phyloP scores from a whole-genome alignment of 2,888 invertebrate species.

The Sesamia inferens region DNA sequence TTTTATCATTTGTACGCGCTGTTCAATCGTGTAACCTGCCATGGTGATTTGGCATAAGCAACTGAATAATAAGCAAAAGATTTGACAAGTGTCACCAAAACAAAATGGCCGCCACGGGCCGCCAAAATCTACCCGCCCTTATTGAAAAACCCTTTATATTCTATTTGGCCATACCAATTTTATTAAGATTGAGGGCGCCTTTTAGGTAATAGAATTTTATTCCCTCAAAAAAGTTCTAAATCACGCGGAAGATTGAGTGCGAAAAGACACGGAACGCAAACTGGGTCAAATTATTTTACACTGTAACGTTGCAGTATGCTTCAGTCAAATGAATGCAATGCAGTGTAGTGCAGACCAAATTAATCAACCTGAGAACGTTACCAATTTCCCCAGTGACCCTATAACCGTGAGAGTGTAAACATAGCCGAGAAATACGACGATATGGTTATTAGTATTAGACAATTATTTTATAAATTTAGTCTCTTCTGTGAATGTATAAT shows the following conservation, averaged over 20 bases:
- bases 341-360: slow-evolving; percentile 48
- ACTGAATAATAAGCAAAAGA: no score
- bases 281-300: slow-evolving; percentile 27
- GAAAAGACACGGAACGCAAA: slow-evolving; percentile 14
- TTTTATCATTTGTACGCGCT: no score
- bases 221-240: neutral
- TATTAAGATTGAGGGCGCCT: no score
- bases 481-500: no score
- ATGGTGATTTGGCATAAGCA: no score
- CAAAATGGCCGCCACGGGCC: no score
- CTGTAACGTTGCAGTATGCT: slow-evolving; percentile 20
- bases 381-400: slow-evolving; percentile 41
- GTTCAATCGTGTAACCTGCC: no score
- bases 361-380: slow-evolving; percentile 36
- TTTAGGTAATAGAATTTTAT: neutral
- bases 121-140: no score
- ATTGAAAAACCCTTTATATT: no score
- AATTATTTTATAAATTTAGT: neutral
- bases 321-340: slow-evolving; percentile 26
- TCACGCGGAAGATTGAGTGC: slow-evolving; percentile 1
- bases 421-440: slow-evolving; percentile 4
- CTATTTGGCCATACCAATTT: no score
- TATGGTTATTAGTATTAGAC: neutral
- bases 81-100: no score
- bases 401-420: slow-evolving; percentile 17